Evolutionary conservation across 2,797 vertebrate species (phyloP), one percentile per base, ranked within the genome.

Genomic region (Dromococcyx pavoninus): DNA sequence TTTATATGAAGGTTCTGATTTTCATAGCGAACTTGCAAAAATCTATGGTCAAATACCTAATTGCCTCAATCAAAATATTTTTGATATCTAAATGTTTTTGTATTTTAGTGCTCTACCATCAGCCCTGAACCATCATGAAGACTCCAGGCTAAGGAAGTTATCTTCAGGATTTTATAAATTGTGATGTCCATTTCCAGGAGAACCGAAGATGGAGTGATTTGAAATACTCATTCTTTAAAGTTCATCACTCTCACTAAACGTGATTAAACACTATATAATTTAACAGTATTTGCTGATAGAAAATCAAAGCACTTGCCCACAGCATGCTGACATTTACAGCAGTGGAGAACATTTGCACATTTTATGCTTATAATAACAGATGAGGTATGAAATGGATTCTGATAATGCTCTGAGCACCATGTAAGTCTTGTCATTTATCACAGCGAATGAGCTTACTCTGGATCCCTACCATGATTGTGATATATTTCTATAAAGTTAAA

Each of bases 341-440:
- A 58, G 75, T 37, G 72, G 91, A 86, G 93, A 92, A 70, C 65
- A 76, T 93, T 93, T 91, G 71, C 93, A 91, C 67, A 82, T 96
- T 93, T 96, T 90, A 89, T 96, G 94, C 89, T 97, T 95, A 58
- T 78, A 95, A 74, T 96, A 97, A 97, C 60, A 78, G 95, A 97
- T 95, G 96, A 97, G 91, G 78, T 96, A 93, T 96, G 97, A 98
- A 98, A 97, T 95, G 88, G 92, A 91, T 97, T 96, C 94, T 50
- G 13, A 79, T 88, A 82, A 78, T 64, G 71, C 62, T 88, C 69
- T 94, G 96, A 97, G 73, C 79, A 96, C 83, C 84, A 86, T 41
- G 78, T 85, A 95, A 91, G 30, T 57, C 83, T 53, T 91, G 60
- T 95, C 93, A 97, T 97, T 97, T 96, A 96, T 97, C 94, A 92